phyloP scores from a whole-genome alignment of 2,797 vertebrate genomes.

The Poecilia wingei region DNA sequence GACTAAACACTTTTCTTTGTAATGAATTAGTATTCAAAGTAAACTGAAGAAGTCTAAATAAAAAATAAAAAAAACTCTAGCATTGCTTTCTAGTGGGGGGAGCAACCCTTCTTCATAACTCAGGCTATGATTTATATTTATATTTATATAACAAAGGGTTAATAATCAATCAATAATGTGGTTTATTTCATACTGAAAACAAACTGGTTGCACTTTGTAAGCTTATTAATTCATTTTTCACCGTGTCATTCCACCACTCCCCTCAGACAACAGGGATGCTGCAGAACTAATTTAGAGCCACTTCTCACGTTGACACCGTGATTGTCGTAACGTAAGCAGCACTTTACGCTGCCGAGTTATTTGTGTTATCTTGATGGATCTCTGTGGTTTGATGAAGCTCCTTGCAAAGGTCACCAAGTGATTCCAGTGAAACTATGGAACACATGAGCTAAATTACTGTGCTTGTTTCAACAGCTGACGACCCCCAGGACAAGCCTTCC shows the following conservation, averaged over 20 bases:
- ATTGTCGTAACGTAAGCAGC: not conserved
- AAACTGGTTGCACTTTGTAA: not conserved
- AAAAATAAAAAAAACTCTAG: not conserved
- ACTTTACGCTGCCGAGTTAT: not conserved
- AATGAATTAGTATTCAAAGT: not conserved
- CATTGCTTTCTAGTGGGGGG: not conserved
- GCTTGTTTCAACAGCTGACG: not conserved
- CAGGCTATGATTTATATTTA: not conserved
- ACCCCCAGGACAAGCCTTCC: not conserved
- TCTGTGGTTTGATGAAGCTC: not conserved
- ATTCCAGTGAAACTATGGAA: not conserved
- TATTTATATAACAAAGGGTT: not conserved
- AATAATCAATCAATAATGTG: not conserved
- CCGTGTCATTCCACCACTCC: not conserved
- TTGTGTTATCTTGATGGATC: not conserved
- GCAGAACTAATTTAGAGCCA: not conserved
- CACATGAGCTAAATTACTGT: not conserved
- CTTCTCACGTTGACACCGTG: not conserved
- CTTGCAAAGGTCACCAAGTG: not conserved
- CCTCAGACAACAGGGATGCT: not conserved
- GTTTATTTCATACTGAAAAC: not conserved
- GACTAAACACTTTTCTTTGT: not conserved
- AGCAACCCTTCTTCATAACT: not conserved
- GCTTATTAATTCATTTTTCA: not conserved
- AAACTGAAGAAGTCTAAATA: not conserved